phyloP scores from a whole-genome alignment of 1,140 invertebrate genomes.

The Hesperophylax magnus region DNA sequence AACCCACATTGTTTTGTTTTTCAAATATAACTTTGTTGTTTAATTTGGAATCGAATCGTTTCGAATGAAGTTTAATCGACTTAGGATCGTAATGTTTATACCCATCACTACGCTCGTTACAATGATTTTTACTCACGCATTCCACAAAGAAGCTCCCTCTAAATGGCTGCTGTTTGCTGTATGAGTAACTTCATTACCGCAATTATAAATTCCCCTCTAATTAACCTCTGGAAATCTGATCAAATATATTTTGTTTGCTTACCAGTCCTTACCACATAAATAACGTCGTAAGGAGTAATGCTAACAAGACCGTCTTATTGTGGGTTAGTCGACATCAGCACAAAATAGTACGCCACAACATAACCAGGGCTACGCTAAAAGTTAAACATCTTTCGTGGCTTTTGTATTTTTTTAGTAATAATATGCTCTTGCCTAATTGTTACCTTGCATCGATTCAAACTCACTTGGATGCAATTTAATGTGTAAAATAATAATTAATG shows the following conservation, averaged over 20 bases:
- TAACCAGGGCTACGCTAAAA: background rate
- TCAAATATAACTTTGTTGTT: too few relatives aligned
- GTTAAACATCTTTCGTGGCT: too few relatives aligned
- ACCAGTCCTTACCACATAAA: slow-evolving; percentile 17
- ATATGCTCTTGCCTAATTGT: too few relatives aligned
- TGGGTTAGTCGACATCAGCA: background rate
- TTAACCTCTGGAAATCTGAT: background rate
- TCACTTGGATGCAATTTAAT: too few relatives aligned
- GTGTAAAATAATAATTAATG: too few relatives aligned
- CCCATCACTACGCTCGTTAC: too few relatives aligned
- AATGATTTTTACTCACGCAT: background rate
- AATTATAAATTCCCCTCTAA: slow-evolving; percentile 26
- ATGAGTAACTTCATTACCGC: slow-evolving; percentile 7
- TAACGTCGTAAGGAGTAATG: slow-evolving; percentile 4
- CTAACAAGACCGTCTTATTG: slow-evolving; percentile 21
- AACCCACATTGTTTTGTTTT: too few relatives aligned
- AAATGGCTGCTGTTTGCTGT: background rate
- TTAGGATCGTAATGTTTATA: too few relatives aligned
- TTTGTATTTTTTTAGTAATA: too few relatives aligned
- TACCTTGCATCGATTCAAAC: too few relatives aligned
- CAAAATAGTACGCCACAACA: background rate
- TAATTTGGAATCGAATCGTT: too few relatives aligned
- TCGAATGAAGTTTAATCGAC: too few relatives aligned
- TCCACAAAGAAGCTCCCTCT: background rate
- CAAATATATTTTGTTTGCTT: slow-evolving; percentile 11